Conservation (phyloP, 2,113 vertebrate species). For the Pituophis catenifer region DNA sequence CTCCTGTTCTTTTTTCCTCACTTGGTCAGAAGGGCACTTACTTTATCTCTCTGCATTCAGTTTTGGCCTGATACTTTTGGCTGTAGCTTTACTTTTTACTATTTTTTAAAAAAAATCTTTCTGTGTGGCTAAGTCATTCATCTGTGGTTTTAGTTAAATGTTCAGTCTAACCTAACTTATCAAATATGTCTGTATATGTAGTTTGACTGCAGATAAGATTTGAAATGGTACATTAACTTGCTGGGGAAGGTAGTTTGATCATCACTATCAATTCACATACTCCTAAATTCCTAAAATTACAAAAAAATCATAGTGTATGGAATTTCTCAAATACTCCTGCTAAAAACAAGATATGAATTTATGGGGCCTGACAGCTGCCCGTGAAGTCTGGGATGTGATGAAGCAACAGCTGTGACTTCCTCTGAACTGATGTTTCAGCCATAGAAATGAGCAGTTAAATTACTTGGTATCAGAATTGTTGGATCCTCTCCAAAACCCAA, state of each 20-base stretch:
- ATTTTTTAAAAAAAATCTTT: neutral
- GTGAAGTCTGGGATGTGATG: neutral
- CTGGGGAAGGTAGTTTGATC: neutral
- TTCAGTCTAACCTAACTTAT: neutral
- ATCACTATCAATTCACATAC: neutral
- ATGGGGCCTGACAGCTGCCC: neutral
- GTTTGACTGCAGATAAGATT: neutral
- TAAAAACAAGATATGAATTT: neutral
- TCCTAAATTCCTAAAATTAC: neutral
- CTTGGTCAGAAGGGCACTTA: neutral
- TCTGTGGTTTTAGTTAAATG: neutral
- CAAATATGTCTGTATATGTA: neutral
- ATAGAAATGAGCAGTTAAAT: neutral
- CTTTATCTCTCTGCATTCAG: neutral
- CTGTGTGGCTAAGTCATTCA: neutral
- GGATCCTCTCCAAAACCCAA: neutral
- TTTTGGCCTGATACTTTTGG: neutral
- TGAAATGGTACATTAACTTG: neutral
- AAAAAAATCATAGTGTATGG: neutral
- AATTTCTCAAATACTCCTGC: neutral
- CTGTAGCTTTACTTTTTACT: neutral
- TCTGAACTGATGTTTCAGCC: neutral
- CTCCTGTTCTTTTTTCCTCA: neutral
- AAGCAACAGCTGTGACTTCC: slow-evolving; percentile 14
- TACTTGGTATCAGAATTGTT: neutral